Conservation (phyloP, 2,888 invertebrate species). For the Bruchidius siliquastri region DNA sequence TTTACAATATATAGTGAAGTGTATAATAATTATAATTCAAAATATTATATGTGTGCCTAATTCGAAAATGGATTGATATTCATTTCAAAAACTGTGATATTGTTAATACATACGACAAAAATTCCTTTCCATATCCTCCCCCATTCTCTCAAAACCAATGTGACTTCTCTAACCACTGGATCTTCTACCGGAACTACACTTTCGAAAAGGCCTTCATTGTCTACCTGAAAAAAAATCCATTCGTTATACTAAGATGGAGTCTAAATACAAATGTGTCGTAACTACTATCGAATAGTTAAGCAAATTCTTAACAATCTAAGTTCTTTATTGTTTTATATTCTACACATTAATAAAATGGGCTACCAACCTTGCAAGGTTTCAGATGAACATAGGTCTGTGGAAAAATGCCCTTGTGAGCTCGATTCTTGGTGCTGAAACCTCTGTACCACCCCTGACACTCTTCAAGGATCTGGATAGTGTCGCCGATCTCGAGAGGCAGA, state of each 20-base stretch:
- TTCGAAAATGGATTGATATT: neutral
- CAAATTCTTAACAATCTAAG: too few species aligned
- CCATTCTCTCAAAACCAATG: constrained; percentile 90
- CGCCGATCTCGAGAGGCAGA: constrained; percentile 83
- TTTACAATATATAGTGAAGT: too few species aligned
- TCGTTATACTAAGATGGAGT: too few species aligned
- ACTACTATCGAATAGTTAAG: too few species aligned
- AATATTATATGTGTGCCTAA: too few species aligned
- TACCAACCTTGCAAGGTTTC: constrained; percentile 60
- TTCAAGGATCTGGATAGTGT: constrained; percentile 86
- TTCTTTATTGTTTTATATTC: too few species aligned
- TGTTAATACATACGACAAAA: constrained; percentile 69
- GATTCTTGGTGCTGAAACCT: constrained; percentile 75
- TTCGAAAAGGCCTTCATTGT: constrained; percentile 74
- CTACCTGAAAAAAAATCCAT: constrained; percentile 43
- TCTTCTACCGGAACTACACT: constrained; percentile 74
- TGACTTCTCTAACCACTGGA: constrained; percentile 85
- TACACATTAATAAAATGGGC: too few species aligned
- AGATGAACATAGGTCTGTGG: constrained; percentile 76
- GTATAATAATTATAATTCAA: too few species aligned
- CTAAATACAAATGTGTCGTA: too few species aligned
- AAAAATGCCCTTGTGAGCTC: constrained; percentile 66
- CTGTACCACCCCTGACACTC: constrained; percentile 89
- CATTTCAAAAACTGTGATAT: too few species aligned
- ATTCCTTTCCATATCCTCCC: constrained; percentile 86